Percentiles rank a stretch among this genome's conserved stretches.
phyloP scores from a whole-genome alignment of 2,888 invertebrate genomes.

The Ennomos erosarius region DNA sequence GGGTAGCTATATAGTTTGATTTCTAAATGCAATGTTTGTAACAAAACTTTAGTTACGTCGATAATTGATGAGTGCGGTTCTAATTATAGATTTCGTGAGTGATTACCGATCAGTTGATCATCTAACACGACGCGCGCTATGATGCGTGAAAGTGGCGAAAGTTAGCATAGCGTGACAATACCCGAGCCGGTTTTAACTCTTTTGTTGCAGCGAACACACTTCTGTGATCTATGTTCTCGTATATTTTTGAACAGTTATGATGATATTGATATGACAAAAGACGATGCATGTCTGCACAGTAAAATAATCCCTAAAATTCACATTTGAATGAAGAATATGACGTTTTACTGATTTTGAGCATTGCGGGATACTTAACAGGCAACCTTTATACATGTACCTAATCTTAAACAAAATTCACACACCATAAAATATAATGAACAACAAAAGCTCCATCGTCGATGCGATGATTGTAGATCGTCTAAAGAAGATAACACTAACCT shows the following conservation, averaged over 20 bases:
- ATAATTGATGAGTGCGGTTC: conserved; percentile 42
- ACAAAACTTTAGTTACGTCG: conserved; percentile 30
- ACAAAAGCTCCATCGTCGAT: too few relatives aligned
- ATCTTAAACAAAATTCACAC: too few relatives aligned
- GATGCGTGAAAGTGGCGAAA: conserved; percentile 79
- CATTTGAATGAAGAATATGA: too few relatives aligned
- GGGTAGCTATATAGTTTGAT: conserved; percentile 5
- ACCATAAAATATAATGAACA: too few relatives aligned
- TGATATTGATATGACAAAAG: too few relatives aligned
- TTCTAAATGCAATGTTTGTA: conserved; percentile 20
- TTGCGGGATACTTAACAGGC: too few relatives aligned
- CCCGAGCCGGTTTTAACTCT: conserved; percentile 59
- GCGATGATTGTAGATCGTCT: neutral
- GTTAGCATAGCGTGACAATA: conserved; percentile 58
- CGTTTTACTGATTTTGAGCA: too few relatives aligned
- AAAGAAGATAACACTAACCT: conserved; percentile 1
- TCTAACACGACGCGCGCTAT: conserved; percentile 48
- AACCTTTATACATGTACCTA: too few relatives aligned
- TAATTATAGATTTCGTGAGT: conserved; percentile 68
- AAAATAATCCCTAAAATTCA: too few relatives aligned
- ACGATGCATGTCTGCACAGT: too few relatives aligned
- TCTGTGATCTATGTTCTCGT: conserved; percentile 10
- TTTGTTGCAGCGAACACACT: conserved; percentile 23
- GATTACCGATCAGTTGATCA: conserved; percentile 43
- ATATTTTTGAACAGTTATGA: too few relatives aligned